Conservation (phyloP, 30 jellyfish, hydroid and myxozoan genomes). For the Catostylus mosaicus region DNA sequence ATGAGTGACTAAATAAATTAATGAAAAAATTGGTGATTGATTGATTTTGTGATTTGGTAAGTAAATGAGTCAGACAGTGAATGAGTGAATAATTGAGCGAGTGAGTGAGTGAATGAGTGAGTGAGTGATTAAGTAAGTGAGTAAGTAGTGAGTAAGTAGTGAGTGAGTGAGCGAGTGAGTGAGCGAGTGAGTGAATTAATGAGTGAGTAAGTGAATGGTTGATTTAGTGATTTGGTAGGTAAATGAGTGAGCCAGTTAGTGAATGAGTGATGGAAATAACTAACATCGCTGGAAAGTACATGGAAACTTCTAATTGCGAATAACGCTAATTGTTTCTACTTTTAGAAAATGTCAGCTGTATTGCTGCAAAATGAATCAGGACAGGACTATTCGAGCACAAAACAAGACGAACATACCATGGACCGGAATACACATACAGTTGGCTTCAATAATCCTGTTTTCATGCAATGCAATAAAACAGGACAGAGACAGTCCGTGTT, state of each 20-base stretch:
- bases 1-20: no score
- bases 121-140: not conserved
- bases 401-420: not conserved
- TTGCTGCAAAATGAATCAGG: not conserved
- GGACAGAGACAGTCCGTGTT: constrained; percentile 32
- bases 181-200: not conserved
- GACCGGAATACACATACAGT: not conserved
- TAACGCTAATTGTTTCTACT: not conserved
- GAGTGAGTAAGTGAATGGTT: not conserved
- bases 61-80: not conserved
- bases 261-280: not conserved
- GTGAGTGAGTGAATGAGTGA: not conserved
- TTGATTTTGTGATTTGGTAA: not conserved
- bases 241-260: not conserved
- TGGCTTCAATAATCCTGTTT: constrained; percentile 54
- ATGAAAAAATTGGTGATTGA: not conserved
- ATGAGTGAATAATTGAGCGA: not conserved
- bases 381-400: not conserved
- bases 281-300: not conserved
- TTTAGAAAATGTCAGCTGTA: constrained; percentile 17
- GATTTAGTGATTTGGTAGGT: not conserved
- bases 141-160: no score
- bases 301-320: not conserved
- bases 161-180: not conserved
- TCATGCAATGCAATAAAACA: constrained; percentile 28